Base-by-base conservation (phyloP, 1,140 invertebrate species). In the Drosophila nigromelanica region DNA sequence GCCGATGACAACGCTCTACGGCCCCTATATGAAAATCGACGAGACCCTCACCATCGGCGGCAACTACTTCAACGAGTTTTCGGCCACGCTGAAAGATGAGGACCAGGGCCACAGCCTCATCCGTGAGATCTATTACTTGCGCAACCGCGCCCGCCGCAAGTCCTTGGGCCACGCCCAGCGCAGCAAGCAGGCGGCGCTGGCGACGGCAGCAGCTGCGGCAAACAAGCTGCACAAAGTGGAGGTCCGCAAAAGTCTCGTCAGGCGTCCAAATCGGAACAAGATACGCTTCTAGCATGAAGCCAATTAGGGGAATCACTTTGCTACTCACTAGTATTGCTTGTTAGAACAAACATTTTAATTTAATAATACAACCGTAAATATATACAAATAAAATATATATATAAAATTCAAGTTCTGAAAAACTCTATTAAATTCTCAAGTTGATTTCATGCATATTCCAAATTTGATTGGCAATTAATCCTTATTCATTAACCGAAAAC, bases 21-120 rank as follows among this genome's bases (percentile, higher is more conserved):
- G 91, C 0, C 91, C 91, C 7, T 92, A 92, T 43, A 73, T 92
- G 73, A 92, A 91, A 55, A 87, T 92, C 37, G 85, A 91, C 39
- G 85, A 92, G 47, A 85, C 87, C 0, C 73, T 91, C 4, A 90
- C 81, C 2, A 85, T 92, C 4, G 89, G 69, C 0, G 81, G 83
- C 7, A 90, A 92, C 58, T 92, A 81, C 50, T 91, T 92, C 12
- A 86, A 68, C 6, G 91, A 92, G 61, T 92, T 92, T 54, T 79
- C 89, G 0, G 90, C 86, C n/a, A 90, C 91, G 0, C 12, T 82
- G 33, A 42, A 58, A 0, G 89, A 92, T n/a, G 89, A 91, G 74
- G 78, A 90, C 0, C 52, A 74, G 48, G 90, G 90, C 0, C 80
- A 80, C 4, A 91, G 90, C 50, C 59, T 91, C 40, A 71, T 91